Evolutionary conservation across 2,888 invertebrate genomes (phyloP), one percentile per base, ranked within the genome.

Genomic region (Cartodere bifasciata): DNA sequence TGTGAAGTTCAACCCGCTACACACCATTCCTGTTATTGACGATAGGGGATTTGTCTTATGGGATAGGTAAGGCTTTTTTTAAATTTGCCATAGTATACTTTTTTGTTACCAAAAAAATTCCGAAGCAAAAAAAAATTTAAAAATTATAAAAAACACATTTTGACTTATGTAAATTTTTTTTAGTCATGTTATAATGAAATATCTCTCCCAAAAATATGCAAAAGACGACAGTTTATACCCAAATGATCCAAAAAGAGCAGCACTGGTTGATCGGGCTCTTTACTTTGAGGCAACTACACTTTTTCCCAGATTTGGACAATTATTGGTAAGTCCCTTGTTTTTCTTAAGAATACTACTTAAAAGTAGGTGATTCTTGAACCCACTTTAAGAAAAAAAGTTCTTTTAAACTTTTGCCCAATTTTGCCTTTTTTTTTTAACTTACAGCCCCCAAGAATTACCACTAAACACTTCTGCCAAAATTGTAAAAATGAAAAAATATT

Each of bases 171-270:
- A 33, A 32, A 23, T 23, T 20, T 34, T 27, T 62, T 63, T 13
- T 58, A 79, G 79, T 43, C 75, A 75, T 12, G 75, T 76, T 1
- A 78, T 80, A 27, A 62, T 74, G 60, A 55, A 65, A 4, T 81
- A 80, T 50, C 52, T 80, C 38, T 72, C 62, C 5, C 71, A 73
- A 38, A 68, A 75, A 27, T 80, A 79, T 38, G 74, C 65, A 2
- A 70, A 71, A 35, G 67, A 75, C 34, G 75, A 75, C 44, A 59
- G 67, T 0, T 48, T 78, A 16, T 76, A 72, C 44, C 77, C 79
- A 0, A 72, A 67, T 41, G 74, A 77, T 35, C 65, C 72, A 0
- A 67, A 72, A 31, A 61, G 60, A 27, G 62, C 74, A 5, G 77
- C 74, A 1, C 4, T 72, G 2, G 72, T 80, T 1, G 72, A 77